Conservation (phyloP, 2,113 vertebrate genomes). For the Rousettus leschenaultii region DNA sequence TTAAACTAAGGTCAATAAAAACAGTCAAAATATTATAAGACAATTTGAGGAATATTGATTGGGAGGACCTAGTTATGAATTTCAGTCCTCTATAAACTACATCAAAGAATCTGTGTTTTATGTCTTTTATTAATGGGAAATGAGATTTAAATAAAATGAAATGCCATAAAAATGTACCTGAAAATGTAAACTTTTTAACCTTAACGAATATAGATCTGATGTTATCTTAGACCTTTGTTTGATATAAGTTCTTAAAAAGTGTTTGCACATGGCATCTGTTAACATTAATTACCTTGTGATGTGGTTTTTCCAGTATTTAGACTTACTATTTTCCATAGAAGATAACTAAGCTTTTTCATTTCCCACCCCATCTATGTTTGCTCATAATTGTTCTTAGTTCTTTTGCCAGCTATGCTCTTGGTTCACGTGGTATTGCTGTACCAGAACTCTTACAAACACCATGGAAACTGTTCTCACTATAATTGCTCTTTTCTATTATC, state of each 20-base stretch:
- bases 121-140: not conserved
- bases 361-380: not conserved
- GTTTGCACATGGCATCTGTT: not conserved
- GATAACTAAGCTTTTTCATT: not conserved
- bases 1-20: not conserved
- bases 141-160: not conserved
- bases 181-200: not conserved
- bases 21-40: not conserved
- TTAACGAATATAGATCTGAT: not conserved
- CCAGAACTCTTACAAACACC: constrained; percentile 95
- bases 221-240: not conserved
- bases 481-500: constrained; percentile 92
- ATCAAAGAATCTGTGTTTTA: not conserved
- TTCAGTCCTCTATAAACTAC: not conserved
- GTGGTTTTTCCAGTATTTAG: not conserved
- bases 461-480: constrained; percentile 90
- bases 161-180: not conserved
- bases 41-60: not conserved
- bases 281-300: not conserved
- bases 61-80: not conserved
- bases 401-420: constrained; percentile 96
- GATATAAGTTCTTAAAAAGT: not conserved
- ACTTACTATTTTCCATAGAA: not conserved
- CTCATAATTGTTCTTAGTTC: constrained; percentile 82
- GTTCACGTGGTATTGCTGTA: constrained; percentile 98